Conservation (phyloP, 2,888 invertebrate species). For the Ichneumon xanthorius region DNA sequence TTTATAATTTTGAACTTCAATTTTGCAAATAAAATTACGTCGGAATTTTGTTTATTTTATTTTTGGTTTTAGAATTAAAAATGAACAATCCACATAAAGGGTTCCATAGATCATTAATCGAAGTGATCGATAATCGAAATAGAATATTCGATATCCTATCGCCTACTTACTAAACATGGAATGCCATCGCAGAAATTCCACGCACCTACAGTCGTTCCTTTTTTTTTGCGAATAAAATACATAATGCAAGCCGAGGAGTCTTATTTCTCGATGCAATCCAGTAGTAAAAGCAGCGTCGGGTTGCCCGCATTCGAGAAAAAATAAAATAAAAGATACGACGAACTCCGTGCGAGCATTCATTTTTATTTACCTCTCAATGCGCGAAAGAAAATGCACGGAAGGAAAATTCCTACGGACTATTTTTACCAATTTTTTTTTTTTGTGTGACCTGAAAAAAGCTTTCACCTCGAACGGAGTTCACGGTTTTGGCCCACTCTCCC, state of each 20-base stretch:
- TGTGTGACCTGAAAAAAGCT: no score
- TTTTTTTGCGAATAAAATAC: conserved; percentile 21
- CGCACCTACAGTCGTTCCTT: neutral
- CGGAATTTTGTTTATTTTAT: no score
- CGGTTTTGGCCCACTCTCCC: neutral
- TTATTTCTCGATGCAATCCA: conserved; percentile 47
- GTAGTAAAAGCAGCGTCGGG: conserved; percentile 32
- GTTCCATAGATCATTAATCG: no score
- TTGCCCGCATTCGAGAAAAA: conserved; percentile 8
- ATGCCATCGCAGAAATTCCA: neutral
- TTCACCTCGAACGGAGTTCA: no score
- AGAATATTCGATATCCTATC: neutral
- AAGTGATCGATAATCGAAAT: no score
- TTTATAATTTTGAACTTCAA: no score
- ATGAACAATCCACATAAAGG: no score
- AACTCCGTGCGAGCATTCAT: neutral
- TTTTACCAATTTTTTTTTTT: no score
- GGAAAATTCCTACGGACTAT: neutral
- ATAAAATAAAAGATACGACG: neutral
- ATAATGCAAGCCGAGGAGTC: conserved; percentile 54
- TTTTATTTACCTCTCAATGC: neutral
- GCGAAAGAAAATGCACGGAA: neutral
- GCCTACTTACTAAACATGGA: neutral
- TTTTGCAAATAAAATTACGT: no score
- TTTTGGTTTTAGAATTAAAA: no score